A percentile compares a stretch with the other conserved stretches of the same genome.
Conservation (phyloP, 2,888 invertebrate species). For the Apamea monoglypha region DNA sequence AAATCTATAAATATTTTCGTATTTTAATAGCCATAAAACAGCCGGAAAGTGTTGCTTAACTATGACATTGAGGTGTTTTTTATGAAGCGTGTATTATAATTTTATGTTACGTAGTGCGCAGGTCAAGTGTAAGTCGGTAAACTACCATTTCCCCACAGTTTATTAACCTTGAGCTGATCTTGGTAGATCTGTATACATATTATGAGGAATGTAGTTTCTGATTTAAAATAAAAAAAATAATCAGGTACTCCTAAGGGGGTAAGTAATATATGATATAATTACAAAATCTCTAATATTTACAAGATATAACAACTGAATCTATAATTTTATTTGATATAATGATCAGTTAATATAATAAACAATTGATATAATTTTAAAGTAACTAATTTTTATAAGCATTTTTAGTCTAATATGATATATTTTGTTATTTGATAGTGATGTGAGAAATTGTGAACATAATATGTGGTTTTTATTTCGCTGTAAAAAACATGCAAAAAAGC, state of each 20-base stretch:
- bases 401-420: no score
- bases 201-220: no score
- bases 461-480: no score
- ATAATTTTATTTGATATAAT: neutral
- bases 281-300: neutral
- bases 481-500: no score
- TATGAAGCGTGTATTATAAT: neutral
- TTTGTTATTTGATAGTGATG: no score
- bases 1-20: conserved; percentile 10
- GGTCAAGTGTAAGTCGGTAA: conserved; percentile 14
- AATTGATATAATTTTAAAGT: neutral
- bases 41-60: conserved; percentile 29
- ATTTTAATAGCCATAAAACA: conserved; percentile 1
- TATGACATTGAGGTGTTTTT: conserved; percentile 9
- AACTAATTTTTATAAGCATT: neutral
- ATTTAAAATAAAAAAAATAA: no score
- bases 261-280: neutral
- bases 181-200: neutral
- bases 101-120: neutral
- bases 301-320: neutral
- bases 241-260: no score
- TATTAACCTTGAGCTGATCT: neutral
- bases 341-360: neutral
- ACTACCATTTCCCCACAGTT: no score
- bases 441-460: no score